These are phyloP conservation scores for Orius insidiosus DNA, from an alignment of 1,140 invertebrate genomes.

Conservation along the genomic window DNA sequence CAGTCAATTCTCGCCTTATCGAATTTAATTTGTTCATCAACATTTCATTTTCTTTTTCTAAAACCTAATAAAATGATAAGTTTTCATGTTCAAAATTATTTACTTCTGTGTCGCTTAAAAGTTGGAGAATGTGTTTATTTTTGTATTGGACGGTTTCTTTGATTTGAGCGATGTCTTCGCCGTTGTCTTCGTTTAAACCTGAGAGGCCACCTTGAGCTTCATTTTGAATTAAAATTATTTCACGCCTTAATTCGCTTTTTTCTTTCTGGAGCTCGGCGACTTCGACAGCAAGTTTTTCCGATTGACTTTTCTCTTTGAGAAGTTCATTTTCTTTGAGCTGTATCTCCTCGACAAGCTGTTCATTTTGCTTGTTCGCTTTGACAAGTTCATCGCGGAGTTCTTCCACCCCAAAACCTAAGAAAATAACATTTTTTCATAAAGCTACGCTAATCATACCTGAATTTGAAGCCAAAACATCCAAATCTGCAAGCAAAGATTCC, in stretches of 20 bases:
- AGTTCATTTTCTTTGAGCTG: conserved; percentile 19
- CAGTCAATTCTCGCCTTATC: conserved; percentile 41
- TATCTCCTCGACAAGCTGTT: conserved; percentile 20
- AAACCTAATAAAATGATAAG: conserved; percentile 25
- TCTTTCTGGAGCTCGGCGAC: conserved; percentile 32
- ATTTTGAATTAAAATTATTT: conserved; percentile 22
- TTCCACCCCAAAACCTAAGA: conserved; percentile 14
- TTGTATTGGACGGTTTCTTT: conserved; percentile 36
- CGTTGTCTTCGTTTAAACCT: conserved; percentile 15
- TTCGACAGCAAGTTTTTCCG: conserved; percentile 31
- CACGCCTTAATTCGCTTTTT: conserved; percentile 27
- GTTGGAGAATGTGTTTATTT: conserved; percentile 46
- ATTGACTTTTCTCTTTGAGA: conserved; percentile 19
- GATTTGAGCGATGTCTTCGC: conserved; percentile 30
- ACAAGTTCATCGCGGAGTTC: conserved; percentile 19
- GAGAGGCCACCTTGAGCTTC: conserved; percentile 16
- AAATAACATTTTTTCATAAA: not conserved
- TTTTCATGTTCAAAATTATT: conserved; percentile 1
- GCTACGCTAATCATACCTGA: conserved; percentile 21
- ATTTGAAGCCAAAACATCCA: conserved; percentile 30
- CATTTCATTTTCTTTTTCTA: conserved; percentile 44
- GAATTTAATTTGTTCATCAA: conserved; percentile 37
- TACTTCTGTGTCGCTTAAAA: conserved; percentile 45
- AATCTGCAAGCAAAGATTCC: conserved; percentile 31
- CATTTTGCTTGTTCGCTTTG: conserved; percentile 21